These are phyloP conservation scores for Eira barbara DNA, from an alignment of 2,113 vertebrate genomes.

Conservation along the genomic window DNA sequence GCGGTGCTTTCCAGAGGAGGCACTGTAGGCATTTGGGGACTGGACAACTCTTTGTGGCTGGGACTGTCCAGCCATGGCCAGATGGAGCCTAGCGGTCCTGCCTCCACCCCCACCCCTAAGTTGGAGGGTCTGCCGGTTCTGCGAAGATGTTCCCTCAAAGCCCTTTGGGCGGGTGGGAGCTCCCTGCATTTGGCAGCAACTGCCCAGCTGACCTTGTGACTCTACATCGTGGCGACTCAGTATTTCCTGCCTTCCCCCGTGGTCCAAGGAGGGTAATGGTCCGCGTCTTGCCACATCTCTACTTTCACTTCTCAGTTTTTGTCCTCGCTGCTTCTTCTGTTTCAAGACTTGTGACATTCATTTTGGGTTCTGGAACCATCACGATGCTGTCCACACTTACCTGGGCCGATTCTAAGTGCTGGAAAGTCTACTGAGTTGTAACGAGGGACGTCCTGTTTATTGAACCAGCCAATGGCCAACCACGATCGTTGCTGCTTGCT, in stretches of 20 bases:
- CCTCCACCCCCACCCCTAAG: not conserved
- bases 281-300: not conserved
- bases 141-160: rapidly evolving
- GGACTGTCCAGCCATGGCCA: not conserved
- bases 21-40: not conserved
- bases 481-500: not conserved
- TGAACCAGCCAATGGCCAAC: not conserved
- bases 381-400: not conserved
- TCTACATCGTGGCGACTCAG: rapidly evolving
- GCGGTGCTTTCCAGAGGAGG: not conserved
- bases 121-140: not conserved
- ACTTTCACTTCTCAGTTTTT: not conserved
- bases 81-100: not conserved
- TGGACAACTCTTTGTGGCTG: not conserved
- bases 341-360: not conserved
- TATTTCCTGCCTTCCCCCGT: not conserved
- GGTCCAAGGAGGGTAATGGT: rapidly evolving
- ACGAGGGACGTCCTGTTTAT: not conserved
- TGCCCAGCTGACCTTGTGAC: not conserved
- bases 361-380: not conserved
- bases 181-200: rapidly evolving
- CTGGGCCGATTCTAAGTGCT: not conserved
- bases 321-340: not conserved
- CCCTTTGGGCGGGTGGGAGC: not conserved
- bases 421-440: not conserved